Conservation (phyloP, 1,140 invertebrate genomes). For the Drosophila biarmipes region DNA sequence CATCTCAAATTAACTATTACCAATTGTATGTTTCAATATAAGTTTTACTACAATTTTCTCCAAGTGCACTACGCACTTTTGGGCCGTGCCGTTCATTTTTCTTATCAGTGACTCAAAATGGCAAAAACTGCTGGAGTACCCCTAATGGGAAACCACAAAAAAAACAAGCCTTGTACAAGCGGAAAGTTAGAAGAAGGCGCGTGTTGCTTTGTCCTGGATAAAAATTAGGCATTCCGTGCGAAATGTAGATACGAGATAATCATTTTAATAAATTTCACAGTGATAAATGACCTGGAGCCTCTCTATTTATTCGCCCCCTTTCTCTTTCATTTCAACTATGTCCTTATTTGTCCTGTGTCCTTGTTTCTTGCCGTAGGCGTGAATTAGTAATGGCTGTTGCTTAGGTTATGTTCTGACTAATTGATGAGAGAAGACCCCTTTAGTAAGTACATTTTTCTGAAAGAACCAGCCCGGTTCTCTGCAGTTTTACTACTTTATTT, state of each 20-base stretch:
- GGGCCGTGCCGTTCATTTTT: not conserved
- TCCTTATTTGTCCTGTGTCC: slow-evolving; percentile 15
- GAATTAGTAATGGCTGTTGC: slow-evolving; percentile 72
- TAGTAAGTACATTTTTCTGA: not conserved
- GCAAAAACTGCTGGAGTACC: slow-evolving; percentile 32
- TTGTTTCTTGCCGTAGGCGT: slow-evolving; percentile 34
- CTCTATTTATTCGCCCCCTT: slow-evolving; percentile 1
- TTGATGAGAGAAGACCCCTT: slow-evolving; percentile 32
- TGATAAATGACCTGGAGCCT: slow-evolving; percentile 70
- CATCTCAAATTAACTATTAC: no score
- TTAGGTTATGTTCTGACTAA: slow-evolving; percentile 29
- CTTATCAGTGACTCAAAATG: slow-evolving; percentile 44
- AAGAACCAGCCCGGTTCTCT: not conserved
- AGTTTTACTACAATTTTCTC: not conserved
- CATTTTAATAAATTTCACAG: slow-evolving; percentile 82
- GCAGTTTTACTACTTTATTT: not conserved
- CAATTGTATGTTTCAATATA: no score
- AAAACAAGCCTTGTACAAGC: slow-evolving; percentile 8
- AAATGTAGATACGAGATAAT: slow-evolving; percentile 80
- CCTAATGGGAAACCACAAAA: slow-evolving; percentile 27
- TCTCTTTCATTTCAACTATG: not conserved
- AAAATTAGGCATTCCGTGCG: slow-evolving; percentile 81
- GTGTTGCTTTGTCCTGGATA: slow-evolving; percentile 29
- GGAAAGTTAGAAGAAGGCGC: slow-evolving; percentile 3
- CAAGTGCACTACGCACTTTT: slow-evolving; percentile 28